A percentile compares a stretch with the other conserved stretches of the same genome.
These are phyloP conservation scores for Anticlea derivata DNA, from an alignment of 2,888 invertebrate species.

Conservation along the genomic window DNA sequence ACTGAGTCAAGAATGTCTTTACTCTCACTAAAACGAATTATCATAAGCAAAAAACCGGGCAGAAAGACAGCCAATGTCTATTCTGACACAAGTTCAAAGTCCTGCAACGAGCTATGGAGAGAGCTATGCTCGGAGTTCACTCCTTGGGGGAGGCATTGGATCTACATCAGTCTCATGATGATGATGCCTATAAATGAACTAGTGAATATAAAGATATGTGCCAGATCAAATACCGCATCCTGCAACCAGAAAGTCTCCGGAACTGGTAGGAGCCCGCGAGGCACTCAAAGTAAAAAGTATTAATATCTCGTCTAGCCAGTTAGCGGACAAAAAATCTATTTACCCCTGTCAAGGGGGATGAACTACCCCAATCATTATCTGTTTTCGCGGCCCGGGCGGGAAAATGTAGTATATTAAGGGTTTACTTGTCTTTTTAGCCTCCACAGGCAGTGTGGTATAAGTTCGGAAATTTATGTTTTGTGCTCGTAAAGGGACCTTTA, in stretches of 20 bases:
- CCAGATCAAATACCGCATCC: neutral
- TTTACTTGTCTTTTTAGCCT: neutral
- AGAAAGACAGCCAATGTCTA: no score
- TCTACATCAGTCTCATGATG: no score
- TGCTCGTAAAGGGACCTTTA: no score
- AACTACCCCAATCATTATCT: conserved; percentile 39
- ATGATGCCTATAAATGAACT: no score
- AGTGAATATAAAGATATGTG: neutral
- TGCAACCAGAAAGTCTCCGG: neutral
- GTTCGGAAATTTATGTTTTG: neutral
- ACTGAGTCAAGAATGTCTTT: no score
- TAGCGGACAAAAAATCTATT: conserved; percentile 40
- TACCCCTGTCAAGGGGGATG: conserved; percentile 41
- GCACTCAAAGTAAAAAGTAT: conserved; percentile 27
- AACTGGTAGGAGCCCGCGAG: neutral
- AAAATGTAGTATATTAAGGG: neutral
- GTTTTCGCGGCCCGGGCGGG: neutral
- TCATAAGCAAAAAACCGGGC: no score
- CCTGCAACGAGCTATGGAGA: no score
- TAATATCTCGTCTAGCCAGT: conserved; percentile 33
- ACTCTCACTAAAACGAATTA: no score
- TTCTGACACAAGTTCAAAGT: no score
- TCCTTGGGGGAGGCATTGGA: no score
- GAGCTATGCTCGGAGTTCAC: no score
- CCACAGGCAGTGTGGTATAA: neutral